phyloP scores from a whole-genome alignment of 2,113 vertebrate species.

The Coregonus clupeaformis region DNA sequence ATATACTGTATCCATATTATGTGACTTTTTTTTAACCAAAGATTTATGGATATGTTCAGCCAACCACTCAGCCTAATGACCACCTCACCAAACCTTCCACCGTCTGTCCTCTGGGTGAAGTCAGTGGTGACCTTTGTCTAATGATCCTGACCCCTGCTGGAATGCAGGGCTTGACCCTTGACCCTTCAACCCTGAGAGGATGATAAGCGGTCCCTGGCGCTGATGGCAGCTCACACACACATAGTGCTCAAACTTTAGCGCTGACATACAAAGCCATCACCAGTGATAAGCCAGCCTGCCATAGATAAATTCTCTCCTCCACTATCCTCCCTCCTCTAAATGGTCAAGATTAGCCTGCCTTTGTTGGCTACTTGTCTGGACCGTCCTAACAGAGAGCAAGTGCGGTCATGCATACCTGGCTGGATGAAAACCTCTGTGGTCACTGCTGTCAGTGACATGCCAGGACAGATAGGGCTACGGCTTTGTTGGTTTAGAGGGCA shows the following conservation, averaged over 20 bases:
- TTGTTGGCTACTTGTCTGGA: constrained; percentile 21
- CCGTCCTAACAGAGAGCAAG: constrained; percentile 8
- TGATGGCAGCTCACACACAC: constrained; percentile 33
- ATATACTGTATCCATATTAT: too few relatives aligned
- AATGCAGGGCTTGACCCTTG: constrained; percentile 47
- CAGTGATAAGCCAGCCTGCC: constrained; percentile 39
- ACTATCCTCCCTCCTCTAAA: constrained; percentile 29
- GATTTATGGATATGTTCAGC: too few relatives aligned
- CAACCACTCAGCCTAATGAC: too few relatives aligned
- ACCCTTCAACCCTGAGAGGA: constrained; percentile 37
- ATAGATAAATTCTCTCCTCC: constrained; percentile 38
- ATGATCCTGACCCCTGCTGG: constrained; percentile 41
- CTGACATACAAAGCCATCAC: constrained; percentile 1
- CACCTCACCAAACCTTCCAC: neutral
- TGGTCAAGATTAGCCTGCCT: constrained; percentile 30
- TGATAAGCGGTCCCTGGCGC: constrained; percentile 46
- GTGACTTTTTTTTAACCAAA: too few relatives aligned
- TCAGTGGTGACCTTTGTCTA: neutral
- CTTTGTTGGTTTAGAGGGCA: too few relatives aligned
- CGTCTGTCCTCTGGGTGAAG: neutral
- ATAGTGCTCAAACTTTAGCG: neutral
- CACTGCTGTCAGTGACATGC: neutral
- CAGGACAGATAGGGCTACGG: too few relatives aligned
- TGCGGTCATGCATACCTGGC: too few relatives aligned
- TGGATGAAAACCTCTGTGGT: constrained; percentile 1